Evolutionary conservation across 2,888 invertebrate species (phyloP), one percentile per base, ranked within the genome.

Genomic region (Mechanitis mazaeus): DNA sequence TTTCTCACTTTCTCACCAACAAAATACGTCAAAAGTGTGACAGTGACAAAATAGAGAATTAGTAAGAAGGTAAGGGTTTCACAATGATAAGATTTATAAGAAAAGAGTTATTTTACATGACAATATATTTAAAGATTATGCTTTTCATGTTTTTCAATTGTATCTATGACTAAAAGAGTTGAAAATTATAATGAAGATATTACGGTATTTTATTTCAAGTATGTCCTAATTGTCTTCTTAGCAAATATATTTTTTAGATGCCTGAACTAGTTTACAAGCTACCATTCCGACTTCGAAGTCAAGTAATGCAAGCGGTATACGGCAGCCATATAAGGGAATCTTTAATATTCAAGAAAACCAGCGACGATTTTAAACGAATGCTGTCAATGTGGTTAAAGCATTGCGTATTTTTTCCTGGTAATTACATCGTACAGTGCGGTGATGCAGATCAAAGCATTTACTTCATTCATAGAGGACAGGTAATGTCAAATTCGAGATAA

Each of bases 401-500:
- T 61, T 87, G 86, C 28, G 87, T 91, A 0, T 92, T 91, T 73
- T 92, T 91, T 67, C 87, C 91, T 3, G 89, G 91, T 3, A 91
- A 92, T 73, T 91, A 91, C 61, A 91, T 92, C 9, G 91, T 91
- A 9, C 91, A 91, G 67, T 84, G 87, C 46, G 91, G 91, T 1
- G 91, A 91, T 69, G 87, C 90, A 0, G 89, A 91, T 69, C 90
- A 91, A 64, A 87, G 90, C 61, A 91, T 92, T 76, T 92, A 92
- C 68, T 91, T 92, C 62, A 91, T 92, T 74, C 90, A 91, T 68
- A 79, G 87, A 69, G 92, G 92, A 66, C 88, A 91, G 79, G 91
- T 91, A 71, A 70, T 69, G 45, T 31, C 20, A 20, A 20, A 20
- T 20, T 20, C 20, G 20, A 20, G 20, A 20, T 20, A 20, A 20